Percentiles rank a stretch among this genome's conserved stretches.
Conservation (phyloP, 35 echinoderm and acorn worm genomes). For the Acanthaster planci region DNA sequence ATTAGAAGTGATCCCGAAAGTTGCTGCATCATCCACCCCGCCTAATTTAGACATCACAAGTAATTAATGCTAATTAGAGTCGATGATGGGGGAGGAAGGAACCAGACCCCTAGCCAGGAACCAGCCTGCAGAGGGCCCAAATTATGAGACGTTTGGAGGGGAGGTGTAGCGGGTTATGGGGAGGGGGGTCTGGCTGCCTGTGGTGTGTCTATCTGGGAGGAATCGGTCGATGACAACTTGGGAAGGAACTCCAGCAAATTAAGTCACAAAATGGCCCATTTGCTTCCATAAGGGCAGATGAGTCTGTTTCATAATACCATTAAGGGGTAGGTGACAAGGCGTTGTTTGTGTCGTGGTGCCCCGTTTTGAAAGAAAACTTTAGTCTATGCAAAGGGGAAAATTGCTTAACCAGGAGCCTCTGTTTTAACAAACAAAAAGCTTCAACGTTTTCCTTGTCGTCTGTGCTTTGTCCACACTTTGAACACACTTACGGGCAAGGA, state of each 20-base stretch:
- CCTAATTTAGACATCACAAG: background rate
- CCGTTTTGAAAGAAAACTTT: no score
- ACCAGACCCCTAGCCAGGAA: background rate
- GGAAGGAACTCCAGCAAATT: background rate
- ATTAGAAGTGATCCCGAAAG: background rate
- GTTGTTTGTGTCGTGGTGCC: no score
- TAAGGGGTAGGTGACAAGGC: no score
- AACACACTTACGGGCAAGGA: no score
- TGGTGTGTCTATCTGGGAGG: background rate
- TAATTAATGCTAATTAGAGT: conserved; percentile 7
- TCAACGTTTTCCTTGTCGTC: no score
- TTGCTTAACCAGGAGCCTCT: no score
- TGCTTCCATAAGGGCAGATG: background rate
- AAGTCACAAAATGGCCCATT: background rate
- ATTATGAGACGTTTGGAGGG: no score
- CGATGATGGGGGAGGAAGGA: background rate
- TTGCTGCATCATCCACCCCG: background rate
- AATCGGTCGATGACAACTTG: background rate
- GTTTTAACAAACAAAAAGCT: no score
- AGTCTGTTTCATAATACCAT: no score
- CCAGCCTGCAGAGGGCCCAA: background rate
- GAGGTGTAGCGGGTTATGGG: no score
- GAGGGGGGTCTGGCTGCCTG: background rate
- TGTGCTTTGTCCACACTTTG: no score
- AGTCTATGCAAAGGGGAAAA: no score